phyloP scores from a whole-genome alignment of 2,888 invertebrate species.

The Eupithecia inturbata region DNA sequence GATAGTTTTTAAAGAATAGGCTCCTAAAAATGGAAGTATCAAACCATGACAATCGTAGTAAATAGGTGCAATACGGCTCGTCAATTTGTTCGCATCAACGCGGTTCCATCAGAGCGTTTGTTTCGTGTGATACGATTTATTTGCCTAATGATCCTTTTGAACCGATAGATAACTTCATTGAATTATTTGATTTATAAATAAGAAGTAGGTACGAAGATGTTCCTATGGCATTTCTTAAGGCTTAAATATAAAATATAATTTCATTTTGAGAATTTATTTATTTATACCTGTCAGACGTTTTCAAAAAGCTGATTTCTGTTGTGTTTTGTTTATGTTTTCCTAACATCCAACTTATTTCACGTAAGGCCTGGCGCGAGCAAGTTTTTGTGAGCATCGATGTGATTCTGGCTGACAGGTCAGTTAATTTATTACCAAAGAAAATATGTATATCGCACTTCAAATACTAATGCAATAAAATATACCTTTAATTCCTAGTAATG shows the following conservation, averaged over 20 bases:
- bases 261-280: not conserved
- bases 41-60: constrained; percentile 51
- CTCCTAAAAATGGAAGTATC: constrained; percentile 52
- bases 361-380: no score
- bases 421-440: not conserved
- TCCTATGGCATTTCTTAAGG: not conserved
- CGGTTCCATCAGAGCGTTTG: constrained; percentile 71
- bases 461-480: not conserved
- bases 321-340: no score
- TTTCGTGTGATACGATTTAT: constrained; percentile 63
- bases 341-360: no score
- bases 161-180: constrained; percentile 27
- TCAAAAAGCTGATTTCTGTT: not conserved
- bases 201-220: not conserved
- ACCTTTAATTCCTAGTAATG: not conserved
- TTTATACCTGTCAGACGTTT: not conserved
- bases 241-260: no score
- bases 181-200: constrained; percentile 22
- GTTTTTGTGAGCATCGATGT: no score
- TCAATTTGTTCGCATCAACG: constrained; percentile 79
- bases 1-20: no score
- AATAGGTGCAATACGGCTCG: constrained; percentile 69
- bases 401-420: not conserved
- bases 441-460: not conserved
- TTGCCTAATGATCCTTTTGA: constrained; percentile 44